Base-by-base conservation (phyloP, 2,888 invertebrate genomes). In the Nemapogon koenigi region DNA sequence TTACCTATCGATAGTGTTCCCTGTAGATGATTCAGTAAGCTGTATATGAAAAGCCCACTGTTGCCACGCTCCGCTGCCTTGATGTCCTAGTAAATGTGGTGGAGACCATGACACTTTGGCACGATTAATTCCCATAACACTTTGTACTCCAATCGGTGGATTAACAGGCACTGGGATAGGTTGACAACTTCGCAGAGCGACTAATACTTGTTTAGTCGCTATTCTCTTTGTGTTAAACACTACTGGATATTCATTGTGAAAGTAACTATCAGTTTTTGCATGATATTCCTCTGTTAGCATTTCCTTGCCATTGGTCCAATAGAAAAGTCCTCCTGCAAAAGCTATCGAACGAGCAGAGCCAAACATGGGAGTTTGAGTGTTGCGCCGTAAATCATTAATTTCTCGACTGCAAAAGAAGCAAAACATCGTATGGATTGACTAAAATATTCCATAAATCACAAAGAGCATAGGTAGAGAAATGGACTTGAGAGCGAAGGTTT, bases 21-120 rank as follows among this genome's bases (percentile, higher is more conserved):
- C 67, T 30, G 60, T 53, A 13, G 43, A 46, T 1, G 80, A 61
- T 45, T 87, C 82, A 47, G 81, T 84, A n/a, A 87, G 73, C 41
- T 85, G 83, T 11, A 94, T 69, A 57, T 90, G 88, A 59, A 90
- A 94, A 0, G 82, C 83, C 93, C 93, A 94, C 47, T 86, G 85
- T 25, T 79, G 79, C 82, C 85, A 86, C 1, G 85, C 83, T 1
- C 83, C 83, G 43, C 73, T 82, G 51, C 89, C 88, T 62, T 93
- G 91, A 25, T 86, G 86, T 0, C 86, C 86, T 35, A 91, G 57
- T 16, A 89, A 67, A 62, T 89, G 87, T 0, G 96, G 95, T 1
- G 85, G 81, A 16, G 86, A 82, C 96, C 96, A 97, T 1, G 86
- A 84, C 0, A 92, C 86, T 55, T 89, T 88, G 0, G 92, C 93